Evolutionary conservation across 1,140 invertebrate species (phyloP).

Genomic region (honey bee (Apis mellifera)): DNA sequence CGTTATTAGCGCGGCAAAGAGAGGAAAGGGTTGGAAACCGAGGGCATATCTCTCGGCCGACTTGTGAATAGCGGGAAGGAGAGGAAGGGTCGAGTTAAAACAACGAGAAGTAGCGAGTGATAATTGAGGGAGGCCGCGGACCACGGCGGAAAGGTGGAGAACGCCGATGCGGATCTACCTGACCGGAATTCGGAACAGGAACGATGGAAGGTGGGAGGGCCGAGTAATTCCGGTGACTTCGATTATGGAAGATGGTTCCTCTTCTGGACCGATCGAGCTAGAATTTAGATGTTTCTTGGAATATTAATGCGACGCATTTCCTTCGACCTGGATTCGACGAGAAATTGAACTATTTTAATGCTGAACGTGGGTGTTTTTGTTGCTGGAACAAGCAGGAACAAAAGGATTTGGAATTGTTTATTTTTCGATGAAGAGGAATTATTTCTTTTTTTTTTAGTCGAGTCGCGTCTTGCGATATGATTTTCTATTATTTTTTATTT

Average conservation of each 20-base stretch:
- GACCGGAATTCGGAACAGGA: slow-evolving; percentile 71
- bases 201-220: background rate
- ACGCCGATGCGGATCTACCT: slow-evolving; percentile 56
- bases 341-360: background rate
- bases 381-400: no score
- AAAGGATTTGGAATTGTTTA: no score
- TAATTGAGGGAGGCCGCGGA: slow-evolving; percentile 71
- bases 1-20: slow-evolving; percentile 12
- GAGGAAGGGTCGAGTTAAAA: slow-evolving; percentile 61
- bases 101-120: slow-evolving; percentile 72
- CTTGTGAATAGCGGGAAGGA: slow-evolving; percentile 39
- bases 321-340: background rate
- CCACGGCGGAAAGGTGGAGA: slow-evolving; percentile 49
- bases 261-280: slow-evolving; percentile 45
- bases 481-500: no score
- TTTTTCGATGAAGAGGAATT: no score
- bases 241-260: slow-evolving; percentile 49
- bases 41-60: slow-evolving; percentile 11
- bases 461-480: no score
- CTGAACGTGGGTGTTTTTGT: no score
- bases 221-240: slow-evolving; percentile 43
- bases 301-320: slow-evolving; percentile 53
- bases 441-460: no score
- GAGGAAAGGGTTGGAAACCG: background rate
- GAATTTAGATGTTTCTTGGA: slow-evolving; percentile 58